Evolutionary conservation across 2,888 invertebrate genomes (phyloP).

Genomic region (Meghimatium bilineatum): DNA sequence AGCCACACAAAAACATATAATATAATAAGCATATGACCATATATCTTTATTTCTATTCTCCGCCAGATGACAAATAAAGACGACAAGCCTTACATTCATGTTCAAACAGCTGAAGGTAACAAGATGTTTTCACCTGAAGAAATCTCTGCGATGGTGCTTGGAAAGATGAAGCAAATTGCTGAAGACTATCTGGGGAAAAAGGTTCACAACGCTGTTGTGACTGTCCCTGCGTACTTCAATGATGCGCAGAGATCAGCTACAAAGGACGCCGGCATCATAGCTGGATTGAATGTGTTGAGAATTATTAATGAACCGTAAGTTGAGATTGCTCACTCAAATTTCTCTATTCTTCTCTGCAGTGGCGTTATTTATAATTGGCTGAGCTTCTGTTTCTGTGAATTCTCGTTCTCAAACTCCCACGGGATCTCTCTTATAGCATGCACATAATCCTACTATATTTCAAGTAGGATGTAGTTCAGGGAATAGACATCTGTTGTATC

Average conservation of each 20-base stretch:
- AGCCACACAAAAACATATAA: too few relatives aligned
- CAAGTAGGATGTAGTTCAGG: too few relatives aligned
- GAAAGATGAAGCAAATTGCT: slow-evolving; percentile 98
- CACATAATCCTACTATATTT: too few relatives aligned
- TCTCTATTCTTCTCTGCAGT: too few relatives aligned
- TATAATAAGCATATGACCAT: too few relatives aligned
- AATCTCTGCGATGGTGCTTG: slow-evolving; percentile 98
- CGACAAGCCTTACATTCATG: slow-evolving; percentile 94
- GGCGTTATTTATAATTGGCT: too few relatives aligned
- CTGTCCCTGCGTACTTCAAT: slow-evolving; percentile 98
- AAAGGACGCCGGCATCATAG: slow-evolving; percentile 97
- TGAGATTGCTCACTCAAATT: slow-evolving; percentile 73
- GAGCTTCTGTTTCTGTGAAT: too few relatives aligned
- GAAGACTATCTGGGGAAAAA: slow-evolving; percentile 96
- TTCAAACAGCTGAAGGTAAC: slow-evolving; percentile 59
- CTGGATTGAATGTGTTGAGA: slow-evolving; percentile 92
- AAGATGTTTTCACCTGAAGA: slow-evolving; percentile 98
- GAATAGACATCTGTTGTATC: too few relatives aligned
- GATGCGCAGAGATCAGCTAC: slow-evolving; percentile 99
- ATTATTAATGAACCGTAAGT: slow-evolving; percentile 91
- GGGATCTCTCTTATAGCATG: too few relatives aligned
- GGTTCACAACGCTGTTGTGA: slow-evolving; percentile 91
- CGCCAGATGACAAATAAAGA: slow-evolving; percentile 83
- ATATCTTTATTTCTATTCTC: neutral
- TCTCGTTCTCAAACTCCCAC: too few relatives aligned